phyloP scores from a whole-genome alignment of 2,797 vertebrate genomes.

The Siniperca undulata region DNA sequence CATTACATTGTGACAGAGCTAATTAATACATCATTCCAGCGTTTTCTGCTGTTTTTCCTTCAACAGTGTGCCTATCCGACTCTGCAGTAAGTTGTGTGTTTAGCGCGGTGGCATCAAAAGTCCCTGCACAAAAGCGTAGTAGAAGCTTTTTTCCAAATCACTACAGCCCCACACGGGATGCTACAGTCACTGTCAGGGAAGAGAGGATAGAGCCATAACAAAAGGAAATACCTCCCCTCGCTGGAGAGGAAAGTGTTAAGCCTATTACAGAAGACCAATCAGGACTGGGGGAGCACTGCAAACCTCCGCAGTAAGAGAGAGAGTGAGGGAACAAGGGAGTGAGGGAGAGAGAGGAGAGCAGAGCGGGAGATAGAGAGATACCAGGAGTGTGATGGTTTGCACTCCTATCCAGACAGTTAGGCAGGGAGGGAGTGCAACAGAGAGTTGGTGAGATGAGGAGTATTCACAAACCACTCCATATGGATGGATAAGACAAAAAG shows the following conservation, averaged over 20 bases:
- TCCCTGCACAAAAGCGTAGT: constrained; percentile 46
- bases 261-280: constrained; percentile 95
- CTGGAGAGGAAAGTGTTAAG: constrained; percentile 86
- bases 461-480: constrained; percentile 47
- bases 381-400: constrained; percentile 75
- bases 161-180: constrained; percentile 57
- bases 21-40: constrained; percentile 59
- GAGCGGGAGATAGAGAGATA: constrained; percentile 86
- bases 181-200: constrained; percentile 47
- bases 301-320: constrained; percentile 96
- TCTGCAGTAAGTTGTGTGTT: constrained; percentile 52
- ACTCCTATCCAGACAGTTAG: constrained; percentile 70
- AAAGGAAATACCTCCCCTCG: constrained; percentile 77
- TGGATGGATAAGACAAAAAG: constrained; percentile 66
- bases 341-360: constrained; percentile 73
- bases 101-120: constrained; percentile 35
- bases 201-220: constrained; percentile 65
- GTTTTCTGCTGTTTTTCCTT: constrained; percentile 22
- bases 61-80: constrained; percentile 24
- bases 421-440: constrained; percentile 84
- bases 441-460: constrained; percentile 75
- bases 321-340: constrained; percentile 55
- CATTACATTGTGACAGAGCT: constrained; percentile 56
- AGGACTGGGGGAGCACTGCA: constrained; percentile 95
- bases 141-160: constrained; percentile 44